phyloP scores from a whole-genome alignment of 2,113 vertebrate genomes.

The Monarcha castaneiventris region DNA sequence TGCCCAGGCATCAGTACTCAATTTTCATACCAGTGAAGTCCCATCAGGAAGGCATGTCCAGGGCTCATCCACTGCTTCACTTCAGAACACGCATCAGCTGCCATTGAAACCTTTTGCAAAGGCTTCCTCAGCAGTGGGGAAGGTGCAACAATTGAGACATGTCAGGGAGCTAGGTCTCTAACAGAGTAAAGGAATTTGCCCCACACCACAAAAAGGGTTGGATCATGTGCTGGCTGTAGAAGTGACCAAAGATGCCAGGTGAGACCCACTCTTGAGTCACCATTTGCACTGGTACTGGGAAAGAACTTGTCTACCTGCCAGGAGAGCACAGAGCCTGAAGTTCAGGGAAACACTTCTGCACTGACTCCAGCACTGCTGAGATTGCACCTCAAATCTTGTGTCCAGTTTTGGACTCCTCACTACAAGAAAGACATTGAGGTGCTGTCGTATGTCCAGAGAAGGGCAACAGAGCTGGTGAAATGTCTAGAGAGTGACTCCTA shows the following conservation, averaged over 20 bases:
- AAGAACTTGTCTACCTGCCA: fast-evolving
- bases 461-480: neutral
- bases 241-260: too few species aligned
- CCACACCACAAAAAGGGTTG: neutral
- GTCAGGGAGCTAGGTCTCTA: neutral
- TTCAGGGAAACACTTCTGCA: neutral
- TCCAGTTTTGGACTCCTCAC: neutral
- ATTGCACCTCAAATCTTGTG: neutral
- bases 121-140: neutral
- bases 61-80: neutral
- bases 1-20: neutral
- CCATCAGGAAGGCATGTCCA: neutral
- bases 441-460: neutral
- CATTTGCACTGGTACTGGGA: neutral
- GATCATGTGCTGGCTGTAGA: neutral
- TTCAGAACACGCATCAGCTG: neutral
- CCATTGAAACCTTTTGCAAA: neutral
- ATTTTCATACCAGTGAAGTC: neutral
- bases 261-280: neutral
- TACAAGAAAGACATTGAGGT: neutral
- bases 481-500: neutral
- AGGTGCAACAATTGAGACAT: neutral
- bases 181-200: neutral
- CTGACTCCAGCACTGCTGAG: neutral
- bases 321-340: neutral